phyloP scores from a whole-genome alignment of 2,113 vertebrate genomes.

The Cygnus buccinator region DNA sequence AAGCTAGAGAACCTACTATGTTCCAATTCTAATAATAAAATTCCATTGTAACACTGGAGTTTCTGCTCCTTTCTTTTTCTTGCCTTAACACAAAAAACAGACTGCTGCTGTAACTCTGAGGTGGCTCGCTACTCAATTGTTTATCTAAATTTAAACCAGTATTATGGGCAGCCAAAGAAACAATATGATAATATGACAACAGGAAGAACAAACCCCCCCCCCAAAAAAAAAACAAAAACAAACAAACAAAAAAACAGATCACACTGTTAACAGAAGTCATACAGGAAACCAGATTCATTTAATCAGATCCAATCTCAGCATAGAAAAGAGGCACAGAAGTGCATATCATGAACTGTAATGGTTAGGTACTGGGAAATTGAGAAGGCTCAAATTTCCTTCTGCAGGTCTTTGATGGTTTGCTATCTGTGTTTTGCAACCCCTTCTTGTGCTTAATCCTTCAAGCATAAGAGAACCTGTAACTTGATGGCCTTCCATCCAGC shows the following conservation, averaged over 20 bases:
- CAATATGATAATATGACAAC: not conserved
- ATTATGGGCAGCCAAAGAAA: not conserved
- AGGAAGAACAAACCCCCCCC: not conserved
- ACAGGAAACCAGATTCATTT: not conserved
- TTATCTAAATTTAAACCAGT: not conserved
- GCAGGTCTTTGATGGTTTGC: not conserved
- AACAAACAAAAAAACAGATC: not conserved
- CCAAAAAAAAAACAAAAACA: too few relatives aligned
- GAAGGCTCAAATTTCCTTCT: not conserved
- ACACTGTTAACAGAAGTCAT: not conserved
- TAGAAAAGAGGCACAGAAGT: not conserved
- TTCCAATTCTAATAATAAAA: not conserved
- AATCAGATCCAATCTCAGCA: not conserved
- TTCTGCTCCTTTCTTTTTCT: not conserved
- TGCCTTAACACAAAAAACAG: not conserved
- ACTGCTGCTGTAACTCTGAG: not conserved
- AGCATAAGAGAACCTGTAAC: not conserved
- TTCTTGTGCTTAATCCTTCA: not conserved
- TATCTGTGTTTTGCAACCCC: not conserved
- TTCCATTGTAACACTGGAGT: not conserved
- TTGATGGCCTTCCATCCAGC: not conserved
- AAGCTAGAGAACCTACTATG: not conserved
- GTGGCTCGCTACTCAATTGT: not conserved
- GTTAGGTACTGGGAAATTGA: not conserved
- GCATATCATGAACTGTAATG: not conserved